Conservation (phyloP, 2,113 vertebrate genomes). For the Hemiscyllium ocellatum region DNA sequence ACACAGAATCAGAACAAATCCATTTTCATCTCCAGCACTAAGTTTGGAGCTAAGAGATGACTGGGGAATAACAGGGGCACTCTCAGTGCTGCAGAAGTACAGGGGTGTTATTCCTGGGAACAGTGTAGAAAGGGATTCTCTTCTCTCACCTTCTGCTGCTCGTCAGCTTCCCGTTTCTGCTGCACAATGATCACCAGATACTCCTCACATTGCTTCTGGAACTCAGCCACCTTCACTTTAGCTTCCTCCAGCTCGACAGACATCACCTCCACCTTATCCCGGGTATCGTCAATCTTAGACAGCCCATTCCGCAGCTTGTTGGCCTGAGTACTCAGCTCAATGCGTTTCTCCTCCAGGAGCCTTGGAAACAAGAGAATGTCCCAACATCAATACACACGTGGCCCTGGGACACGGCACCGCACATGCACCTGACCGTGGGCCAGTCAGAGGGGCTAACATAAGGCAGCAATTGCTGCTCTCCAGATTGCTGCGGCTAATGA, state of each 20-base stretch:
- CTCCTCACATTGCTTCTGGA: constrained; percentile 74
- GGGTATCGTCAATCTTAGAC: constrained; percentile 74
- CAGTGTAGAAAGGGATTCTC: not conserved
- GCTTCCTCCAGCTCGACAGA: constrained; percentile 73
- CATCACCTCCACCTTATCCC: constrained; percentile 78
- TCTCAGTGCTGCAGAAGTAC: not conserved
- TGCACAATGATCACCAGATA: constrained; percentile 74
- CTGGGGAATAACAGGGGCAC: not conserved
- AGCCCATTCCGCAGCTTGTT: constrained; percentile 71
- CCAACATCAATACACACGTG: not conserved
- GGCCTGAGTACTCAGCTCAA: constrained; percentile 68
- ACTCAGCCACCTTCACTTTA: constrained; percentile 70
- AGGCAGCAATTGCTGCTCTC: not conserved
- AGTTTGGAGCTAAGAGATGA: not conserved
- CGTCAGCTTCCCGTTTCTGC: constrained; percentile 70
- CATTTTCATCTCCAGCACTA: not conserved
- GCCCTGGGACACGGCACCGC: not conserved
- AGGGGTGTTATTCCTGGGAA: too few species aligned
- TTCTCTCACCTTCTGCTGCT: constrained; percentile 67
- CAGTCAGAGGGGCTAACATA: not conserved
- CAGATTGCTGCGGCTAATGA: not conserved
- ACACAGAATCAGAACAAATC: not conserved
- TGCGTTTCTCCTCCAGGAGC: constrained; percentile 70
- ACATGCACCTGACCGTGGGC: not conserved
- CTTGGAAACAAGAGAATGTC: constrained; percentile 45